Evolutionary conservation across 1,140 invertebrate species (phyloP).

Genomic region (Drosophila melanica): DNA sequence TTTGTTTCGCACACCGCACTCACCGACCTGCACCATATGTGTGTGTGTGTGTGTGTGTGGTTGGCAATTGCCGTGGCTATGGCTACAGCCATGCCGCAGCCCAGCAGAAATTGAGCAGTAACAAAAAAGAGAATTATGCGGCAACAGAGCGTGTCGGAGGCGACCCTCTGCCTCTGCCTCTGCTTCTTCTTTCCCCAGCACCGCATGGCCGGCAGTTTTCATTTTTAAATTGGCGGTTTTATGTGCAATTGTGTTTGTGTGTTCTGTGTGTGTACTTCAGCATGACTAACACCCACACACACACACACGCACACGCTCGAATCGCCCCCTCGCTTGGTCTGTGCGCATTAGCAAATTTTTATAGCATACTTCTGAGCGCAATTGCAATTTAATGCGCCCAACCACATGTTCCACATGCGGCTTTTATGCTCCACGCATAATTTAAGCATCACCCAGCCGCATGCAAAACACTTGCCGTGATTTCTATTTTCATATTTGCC

Average conservation of each 20-base stretch:
- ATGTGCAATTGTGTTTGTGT: conserved; percentile 65
- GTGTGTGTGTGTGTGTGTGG: conserved; percentile 19
- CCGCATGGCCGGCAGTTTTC: conserved; percentile 71
- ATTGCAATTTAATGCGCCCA: conserved; percentile 81
- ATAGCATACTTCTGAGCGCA: conserved; percentile 79
- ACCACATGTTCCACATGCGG: conserved; percentile 57
- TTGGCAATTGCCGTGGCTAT: conserved; percentile 21
- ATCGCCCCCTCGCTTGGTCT: conserved; percentile 18
- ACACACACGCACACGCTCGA: conserved; percentile 23
- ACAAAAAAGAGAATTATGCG: conserved; percentile 71
- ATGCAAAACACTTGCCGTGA: conserved; percentile 62
- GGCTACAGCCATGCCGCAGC: conserved; percentile 11
- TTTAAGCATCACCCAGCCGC: conserved; percentile 65
- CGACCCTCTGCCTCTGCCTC: background rate
- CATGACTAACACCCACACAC: conserved; percentile 48
- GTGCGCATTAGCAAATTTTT: conserved; percentile 81
- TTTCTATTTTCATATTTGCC: conserved; percentile 64
- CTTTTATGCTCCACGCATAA: conserved; percentile 77
- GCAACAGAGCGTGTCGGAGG: conserved; percentile 46
- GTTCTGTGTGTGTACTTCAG: conserved; percentile 21
- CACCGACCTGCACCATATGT: conserved; percentile 47
- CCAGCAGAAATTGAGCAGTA: conserved; percentile 73
- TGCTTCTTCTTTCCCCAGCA: conserved; percentile 17
- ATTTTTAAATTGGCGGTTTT: conserved; percentile 83
- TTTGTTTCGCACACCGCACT: conserved; percentile 50